These are phyloP conservation scores for Aricia artaxerxes DNA, from an alignment of 2,888 invertebrate genomes.

Conservation along the genomic window DNA sequence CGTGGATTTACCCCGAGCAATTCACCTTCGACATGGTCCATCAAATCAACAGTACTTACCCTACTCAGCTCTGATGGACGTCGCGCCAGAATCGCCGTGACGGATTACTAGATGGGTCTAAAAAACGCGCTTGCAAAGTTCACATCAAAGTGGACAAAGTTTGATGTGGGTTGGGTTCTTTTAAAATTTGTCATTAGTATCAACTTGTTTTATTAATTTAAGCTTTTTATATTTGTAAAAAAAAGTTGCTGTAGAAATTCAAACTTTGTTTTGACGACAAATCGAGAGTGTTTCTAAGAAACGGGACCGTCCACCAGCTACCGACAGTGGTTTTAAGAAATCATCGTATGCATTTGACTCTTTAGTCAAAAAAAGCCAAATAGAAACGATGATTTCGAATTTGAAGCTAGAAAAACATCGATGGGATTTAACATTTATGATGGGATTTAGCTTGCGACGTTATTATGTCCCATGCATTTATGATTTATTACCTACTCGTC, in stretches of 20 bases:
- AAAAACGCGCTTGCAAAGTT: not conserved
- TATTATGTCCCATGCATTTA: too few species aligned
- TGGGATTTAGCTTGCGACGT: too few species aligned
- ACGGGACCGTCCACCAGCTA: too few species aligned
- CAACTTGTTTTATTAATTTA: not conserved
- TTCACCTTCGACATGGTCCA: slow-evolving; percentile 19
- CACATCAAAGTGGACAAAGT: not conserved
- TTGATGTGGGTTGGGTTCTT: not conserved
- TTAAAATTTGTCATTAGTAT: not conserved
- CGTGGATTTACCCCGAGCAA: not conserved
- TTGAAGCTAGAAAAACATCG: not conserved
- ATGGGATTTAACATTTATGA: not conserved
- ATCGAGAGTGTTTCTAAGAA: too few species aligned
- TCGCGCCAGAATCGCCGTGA: not conserved
- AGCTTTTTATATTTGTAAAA: not conserved
- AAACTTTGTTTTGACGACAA: too few species aligned
- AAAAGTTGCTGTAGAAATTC: too few species aligned
- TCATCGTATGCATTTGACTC: too few species aligned
- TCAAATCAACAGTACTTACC: slow-evolving; percentile 21
- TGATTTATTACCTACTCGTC: not conserved
- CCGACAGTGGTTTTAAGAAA: too few species aligned
- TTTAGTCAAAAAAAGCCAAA: not conserved
- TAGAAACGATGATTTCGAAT: not conserved
- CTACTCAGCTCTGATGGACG: slow-evolving; percentile 13
- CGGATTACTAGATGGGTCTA: slow-evolving; percentile 14